Percentiles rank a stretch among this genome's conserved stretches.
Conservation (phyloP, 2,113 vertebrate species). For the Trinectes maculatus region DNA sequence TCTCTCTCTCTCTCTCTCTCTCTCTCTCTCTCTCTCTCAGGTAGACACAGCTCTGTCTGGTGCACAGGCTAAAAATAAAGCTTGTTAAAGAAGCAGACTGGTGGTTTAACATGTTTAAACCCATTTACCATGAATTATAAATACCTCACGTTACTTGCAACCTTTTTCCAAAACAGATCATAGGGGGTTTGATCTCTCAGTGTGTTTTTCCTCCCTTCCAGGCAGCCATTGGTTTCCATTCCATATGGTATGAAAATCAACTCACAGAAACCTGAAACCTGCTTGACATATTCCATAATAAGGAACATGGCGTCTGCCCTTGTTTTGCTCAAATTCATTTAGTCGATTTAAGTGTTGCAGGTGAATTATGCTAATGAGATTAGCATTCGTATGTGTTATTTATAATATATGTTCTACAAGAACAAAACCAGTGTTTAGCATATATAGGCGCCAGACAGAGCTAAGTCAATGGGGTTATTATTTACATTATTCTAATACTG, state of each 20-base stretch:
- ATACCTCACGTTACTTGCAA: conserved; percentile 42
- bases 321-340: not conserved
- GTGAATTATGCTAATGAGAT: not conserved
- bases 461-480: not conserved
- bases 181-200: conserved; percentile 25
- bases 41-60: conserved; percentile 18
- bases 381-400: not conserved
- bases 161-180: conserved; percentile 49
- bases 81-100: conserved; percentile 11
- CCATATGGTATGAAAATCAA: conserved; percentile 57
- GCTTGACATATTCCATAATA: conserved; percentile 26
- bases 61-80: conserved; percentile 29
- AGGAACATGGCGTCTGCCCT: conserved; percentile 1
- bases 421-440: not conserved
- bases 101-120: conserved; percentile 25
- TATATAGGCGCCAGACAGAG: not conserved
- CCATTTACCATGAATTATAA: conserved; percentile 24
- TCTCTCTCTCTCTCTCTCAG: conserved; percentile 8
- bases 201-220: conserved; percentile 36
- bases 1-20: too few relatives aligned
- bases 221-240: conserved; percentile 47
- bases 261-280: conserved; percentile 7
- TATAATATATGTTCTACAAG: not conserved
- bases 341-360: too few relatives aligned
- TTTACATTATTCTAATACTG: not conserved